phyloP scores from a whole-genome alignment of 2,113 vertebrate genomes.

The Barbus barbus region DNA sequence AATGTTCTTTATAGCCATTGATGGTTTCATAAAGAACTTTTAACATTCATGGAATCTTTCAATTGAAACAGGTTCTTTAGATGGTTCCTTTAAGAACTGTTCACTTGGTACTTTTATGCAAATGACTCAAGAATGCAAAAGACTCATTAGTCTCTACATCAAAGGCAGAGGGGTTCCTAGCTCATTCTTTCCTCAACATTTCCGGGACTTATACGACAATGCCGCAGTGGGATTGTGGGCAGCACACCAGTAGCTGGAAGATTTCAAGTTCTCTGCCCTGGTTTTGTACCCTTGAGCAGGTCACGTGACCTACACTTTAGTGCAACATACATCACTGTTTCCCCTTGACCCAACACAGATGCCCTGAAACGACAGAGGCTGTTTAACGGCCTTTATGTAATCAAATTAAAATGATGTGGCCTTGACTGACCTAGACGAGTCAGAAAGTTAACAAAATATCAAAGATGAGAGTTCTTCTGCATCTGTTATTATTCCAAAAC shows the following conservation, averaged over 20 bases:
- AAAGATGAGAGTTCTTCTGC: not conserved
- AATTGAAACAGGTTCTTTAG: no score
- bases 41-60: no score
- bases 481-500: no score
- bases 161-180: not conserved
- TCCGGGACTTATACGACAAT: not conserved
- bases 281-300: constrained; percentile 26
- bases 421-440: constrained; percentile 37
- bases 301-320: constrained; percentile 1
- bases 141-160: constrained; percentile 12
- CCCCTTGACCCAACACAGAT: constrained; percentile 26
- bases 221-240: not conserved
- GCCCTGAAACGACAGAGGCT: not conserved
- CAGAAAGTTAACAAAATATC: constrained; percentile 14
- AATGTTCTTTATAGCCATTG: no score
- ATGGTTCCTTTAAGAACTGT: no score
- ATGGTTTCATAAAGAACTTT: no score
- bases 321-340: constrained; percentile 41
- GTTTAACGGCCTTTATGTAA: not conserved
- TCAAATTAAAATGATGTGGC: not conserved
- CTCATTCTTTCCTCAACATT: not conserved
- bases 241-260: not conserved
- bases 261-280: constrained; percentile 11
- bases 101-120: constrained; percentile 7
- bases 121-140: not conserved